Percentiles rank a stretch among this genome's conserved stretches.
phyloP scores from a whole-genome alignment of 1,140 invertebrate genomes.

The Thalassaphorura encarpata region DNA sequence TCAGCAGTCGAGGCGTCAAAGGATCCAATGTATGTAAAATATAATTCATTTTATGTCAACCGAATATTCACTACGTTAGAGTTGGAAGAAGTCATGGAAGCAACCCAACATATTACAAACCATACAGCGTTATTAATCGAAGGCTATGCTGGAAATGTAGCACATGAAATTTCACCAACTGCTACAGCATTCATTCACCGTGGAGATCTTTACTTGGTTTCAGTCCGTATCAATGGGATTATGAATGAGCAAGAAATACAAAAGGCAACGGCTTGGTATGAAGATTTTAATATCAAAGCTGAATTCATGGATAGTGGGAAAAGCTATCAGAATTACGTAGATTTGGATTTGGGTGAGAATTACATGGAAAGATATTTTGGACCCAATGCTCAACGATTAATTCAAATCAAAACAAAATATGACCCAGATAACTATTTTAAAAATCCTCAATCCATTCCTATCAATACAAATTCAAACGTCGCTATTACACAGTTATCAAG shows the following conservation, averaged over 20 bases:
- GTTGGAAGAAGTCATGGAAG: not conserved
- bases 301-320: not conserved
- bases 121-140: not conserved
- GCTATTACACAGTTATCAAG: too few species aligned
- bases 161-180: not conserved
- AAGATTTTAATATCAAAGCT: not conserved
- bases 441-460: not conserved
- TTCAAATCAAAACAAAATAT: not conserved
- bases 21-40: not conserved
- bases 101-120: not conserved
- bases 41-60: not conserved
- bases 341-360: not conserved
- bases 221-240: not conserved
- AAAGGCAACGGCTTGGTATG: not conserved
- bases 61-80: not conserved
- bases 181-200: not conserved
- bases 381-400: not conserved
- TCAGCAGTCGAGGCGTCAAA: too few species aligned
- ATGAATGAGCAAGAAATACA: not conserved
- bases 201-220: not conserved
- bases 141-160: not conserved
- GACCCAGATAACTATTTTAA: not conserved
- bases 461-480: too few species aligned
- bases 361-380: not conserved
- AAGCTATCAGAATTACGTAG: not conserved